Percentiles rank a stretch among this genome's conserved stretches.
These are phyloP conservation scores for Sogatella furcifera DNA, from an alignment of 1,140 invertebrate species.

Conservation along the genomic window DNA sequence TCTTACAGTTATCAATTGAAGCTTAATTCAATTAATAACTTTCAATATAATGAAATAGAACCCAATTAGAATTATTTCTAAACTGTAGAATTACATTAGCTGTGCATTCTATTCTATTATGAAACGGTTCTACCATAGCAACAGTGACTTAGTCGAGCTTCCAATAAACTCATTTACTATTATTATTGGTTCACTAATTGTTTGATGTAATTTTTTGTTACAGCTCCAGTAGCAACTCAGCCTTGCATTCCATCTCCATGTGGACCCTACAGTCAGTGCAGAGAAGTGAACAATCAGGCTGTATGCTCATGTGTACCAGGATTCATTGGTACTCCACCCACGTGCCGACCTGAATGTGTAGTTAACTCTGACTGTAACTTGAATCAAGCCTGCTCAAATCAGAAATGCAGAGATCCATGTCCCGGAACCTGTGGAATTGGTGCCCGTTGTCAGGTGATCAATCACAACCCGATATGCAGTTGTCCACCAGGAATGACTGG, in stretches of 20 bases:
- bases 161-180: neutral
- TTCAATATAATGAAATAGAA: no score
- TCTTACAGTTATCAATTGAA: no score
- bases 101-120: no score
- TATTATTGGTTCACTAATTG: conserved; percentile 3
- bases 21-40: no score
- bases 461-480: conserved; percentile 55
- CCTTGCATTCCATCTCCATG: conserved; percentile 43
- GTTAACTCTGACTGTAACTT: conserved; percentile 60
- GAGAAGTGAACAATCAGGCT: conserved; percentile 44
- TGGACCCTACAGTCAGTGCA: conserved; percentile 46
- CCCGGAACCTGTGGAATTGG: conserved; percentile 52
- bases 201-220: neutral
- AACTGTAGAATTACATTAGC: no score
- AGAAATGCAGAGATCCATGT: conserved; percentile 61
- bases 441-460: conserved; percentile 52
- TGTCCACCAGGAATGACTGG: conserved; percentile 54
- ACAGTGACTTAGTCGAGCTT: no score
- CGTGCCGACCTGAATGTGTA: conserved; percentile 60
- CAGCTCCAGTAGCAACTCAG: conserved; percentile 12
- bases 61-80: no score
- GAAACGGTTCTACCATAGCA: no score
- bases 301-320: conserved; percentile 54
- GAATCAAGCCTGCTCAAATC: conserved; percentile 51
- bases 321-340: conserved; percentile 56